A percentile compares a stretch with the other conserved stretches of the same genome.
These are phyloP conservation scores for Pentalonia nigronervosa DNA, from an alignment of 1,140 invertebrate species.

Conservation along the genomic window DNA sequence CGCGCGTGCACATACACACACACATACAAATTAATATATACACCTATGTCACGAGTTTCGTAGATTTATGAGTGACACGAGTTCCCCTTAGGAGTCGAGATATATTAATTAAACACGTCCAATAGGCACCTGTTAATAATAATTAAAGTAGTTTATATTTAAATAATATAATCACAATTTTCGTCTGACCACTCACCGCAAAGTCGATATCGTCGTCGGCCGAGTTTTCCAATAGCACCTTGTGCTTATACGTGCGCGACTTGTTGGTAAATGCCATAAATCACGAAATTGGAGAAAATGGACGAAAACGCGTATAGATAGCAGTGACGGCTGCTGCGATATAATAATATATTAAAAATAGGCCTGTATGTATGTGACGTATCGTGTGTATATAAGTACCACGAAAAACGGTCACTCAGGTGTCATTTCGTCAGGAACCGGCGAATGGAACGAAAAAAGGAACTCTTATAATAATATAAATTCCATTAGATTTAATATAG, in stretches of 20 bases:
- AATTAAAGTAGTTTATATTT: not conserved
- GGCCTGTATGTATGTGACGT: not conserved
- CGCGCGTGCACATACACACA: too few relatives aligned
- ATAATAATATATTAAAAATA: not conserved
- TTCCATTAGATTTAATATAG: not conserved
- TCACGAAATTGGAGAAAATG: not conserved
- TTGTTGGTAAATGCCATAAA: constrained; percentile 23
- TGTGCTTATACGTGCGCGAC: constrained; percentile 9
- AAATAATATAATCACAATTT: not conserved
- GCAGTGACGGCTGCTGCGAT: not conserved
- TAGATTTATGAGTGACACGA: too few relatives aligned
- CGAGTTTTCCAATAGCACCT: not conserved
- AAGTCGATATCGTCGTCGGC: not conserved
- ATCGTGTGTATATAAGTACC: not conserved
- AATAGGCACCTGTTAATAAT: not conserved
- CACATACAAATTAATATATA: too few relatives aligned
- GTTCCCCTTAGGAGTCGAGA: too few relatives aligned
- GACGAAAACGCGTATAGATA: not conserved
- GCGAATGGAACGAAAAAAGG: not conserved
- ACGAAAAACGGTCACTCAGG: not conserved
- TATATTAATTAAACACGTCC: too few relatives aligned
- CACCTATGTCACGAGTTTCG: too few relatives aligned
- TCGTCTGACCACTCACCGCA: not conserved
- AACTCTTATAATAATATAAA: not conserved
- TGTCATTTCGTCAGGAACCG: not conserved